Evolutionary conservation across 2,113 vertebrate genomes (phyloP).

Genomic region (Amphiprion percula): DNA sequence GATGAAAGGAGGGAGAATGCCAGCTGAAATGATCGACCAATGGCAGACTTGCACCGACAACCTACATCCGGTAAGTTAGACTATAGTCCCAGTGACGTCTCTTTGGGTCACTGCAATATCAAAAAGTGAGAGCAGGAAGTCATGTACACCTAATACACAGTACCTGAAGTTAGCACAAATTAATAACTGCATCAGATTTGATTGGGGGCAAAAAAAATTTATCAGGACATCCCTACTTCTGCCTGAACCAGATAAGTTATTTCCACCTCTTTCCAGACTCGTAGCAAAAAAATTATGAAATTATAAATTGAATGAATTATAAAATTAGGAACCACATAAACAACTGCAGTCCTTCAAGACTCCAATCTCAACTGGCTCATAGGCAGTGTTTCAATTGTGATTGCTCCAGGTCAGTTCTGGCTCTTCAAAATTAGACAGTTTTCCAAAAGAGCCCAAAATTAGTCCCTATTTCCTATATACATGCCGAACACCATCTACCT

Average conservation of each 20-base stretch:
- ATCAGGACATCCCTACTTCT: neutral
- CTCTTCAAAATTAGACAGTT: slow-evolving; percentile 26
- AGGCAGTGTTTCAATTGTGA: slow-evolving; percentile 43
- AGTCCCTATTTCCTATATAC: slow-evolving; percentile 21
- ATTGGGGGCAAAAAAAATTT: no score
- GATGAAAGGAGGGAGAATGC: no score
- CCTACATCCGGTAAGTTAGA: no score
- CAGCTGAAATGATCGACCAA: no score
- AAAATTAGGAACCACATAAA: neutral
- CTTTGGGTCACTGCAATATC: no score
- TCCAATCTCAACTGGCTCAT: slow-evolving; percentile 33
- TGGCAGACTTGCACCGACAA: no score
- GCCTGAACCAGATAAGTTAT: neutral
- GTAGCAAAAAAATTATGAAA: neutral
- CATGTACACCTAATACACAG: no score
- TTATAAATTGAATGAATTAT: no score
- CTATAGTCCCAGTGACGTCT: no score
- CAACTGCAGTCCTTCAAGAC: slow-evolving; percentile 8
- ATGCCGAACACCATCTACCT: slow-evolving; percentile 21
- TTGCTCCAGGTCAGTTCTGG: slow-evolving; percentile 50
- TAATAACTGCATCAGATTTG: no score
- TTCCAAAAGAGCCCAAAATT: slow-evolving; percentile 13
- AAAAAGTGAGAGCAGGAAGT: no score
- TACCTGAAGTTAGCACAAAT: no score
- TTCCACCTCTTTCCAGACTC: neutral